phyloP scores from a whole-genome alignment of 2,888 invertebrate species.

The Fragum fragum region DNA sequence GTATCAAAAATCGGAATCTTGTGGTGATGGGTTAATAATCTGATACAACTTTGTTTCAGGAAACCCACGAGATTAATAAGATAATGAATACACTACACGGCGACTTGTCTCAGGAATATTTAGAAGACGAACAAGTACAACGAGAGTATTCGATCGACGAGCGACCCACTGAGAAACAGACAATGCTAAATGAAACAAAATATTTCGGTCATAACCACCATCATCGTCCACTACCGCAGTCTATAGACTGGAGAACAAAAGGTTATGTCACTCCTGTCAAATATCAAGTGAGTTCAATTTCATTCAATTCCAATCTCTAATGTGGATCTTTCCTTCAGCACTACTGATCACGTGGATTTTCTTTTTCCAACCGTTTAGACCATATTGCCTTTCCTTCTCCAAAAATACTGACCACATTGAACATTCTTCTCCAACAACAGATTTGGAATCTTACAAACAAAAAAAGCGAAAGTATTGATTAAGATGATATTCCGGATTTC shows the following conservation, averaged over 20 bases:
- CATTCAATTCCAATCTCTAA: neutral
- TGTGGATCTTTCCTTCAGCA: no score
- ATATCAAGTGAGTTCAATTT: constrained; percentile 65
- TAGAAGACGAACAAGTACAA: neutral
- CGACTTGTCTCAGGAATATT: neutral
- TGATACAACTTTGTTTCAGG: neutral
- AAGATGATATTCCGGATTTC: no score
- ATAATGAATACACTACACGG: constrained; percentile 8
- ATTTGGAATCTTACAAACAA: no score
- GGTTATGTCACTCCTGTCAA: constrained; percentile 77
- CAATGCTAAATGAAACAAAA: neutral
- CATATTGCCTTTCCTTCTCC: no score
- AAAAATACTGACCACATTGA: no score
- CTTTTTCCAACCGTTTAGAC: no score
- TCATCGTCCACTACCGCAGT: constrained; percentile 14
- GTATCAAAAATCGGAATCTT: no score
- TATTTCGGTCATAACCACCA: neutral
- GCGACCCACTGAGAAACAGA: neutral
- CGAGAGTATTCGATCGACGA: neutral
- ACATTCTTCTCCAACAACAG: no score
- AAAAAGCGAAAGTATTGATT: no score
- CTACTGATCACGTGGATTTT: no score
- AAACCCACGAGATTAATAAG: constrained; percentile 1
- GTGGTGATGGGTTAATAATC: no score
- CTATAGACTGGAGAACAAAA: constrained; percentile 74